Percentiles rank a stretch among this genome's conserved stretches.
Evolutionary conservation across 2,888 invertebrate species (phyloP).

Genomic region (Melikaiella ostensackeni): DNA sequence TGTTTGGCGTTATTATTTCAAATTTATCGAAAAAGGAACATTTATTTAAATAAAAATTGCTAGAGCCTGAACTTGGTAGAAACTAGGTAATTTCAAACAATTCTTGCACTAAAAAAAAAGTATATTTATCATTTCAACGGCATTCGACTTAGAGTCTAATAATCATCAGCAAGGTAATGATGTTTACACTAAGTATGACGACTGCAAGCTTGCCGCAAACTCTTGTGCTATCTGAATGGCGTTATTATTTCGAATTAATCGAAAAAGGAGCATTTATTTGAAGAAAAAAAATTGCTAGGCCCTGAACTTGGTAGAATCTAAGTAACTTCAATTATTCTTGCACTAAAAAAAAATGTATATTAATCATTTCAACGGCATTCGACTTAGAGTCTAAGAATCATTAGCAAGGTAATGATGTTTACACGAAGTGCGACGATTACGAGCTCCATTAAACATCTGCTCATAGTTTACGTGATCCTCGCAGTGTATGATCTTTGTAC

Average conservation of each 20-base stretch:
- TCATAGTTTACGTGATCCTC: not conserved
- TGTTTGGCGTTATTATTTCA: too few species aligned
- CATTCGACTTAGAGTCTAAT: not conserved
- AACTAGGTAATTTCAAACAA: not conserved
- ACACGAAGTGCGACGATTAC: not conserved
- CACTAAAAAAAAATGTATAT: not conserved
- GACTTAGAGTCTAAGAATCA: slow-evolving; percentile 2
- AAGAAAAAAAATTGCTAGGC: too few species aligned
- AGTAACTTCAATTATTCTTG: not conserved
- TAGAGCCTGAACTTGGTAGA: too few species aligned
- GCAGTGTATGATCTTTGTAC: not conserved
- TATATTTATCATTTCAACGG: not conserved
- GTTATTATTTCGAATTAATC: too few species aligned
- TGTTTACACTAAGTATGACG: too few species aligned
- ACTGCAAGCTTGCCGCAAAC: too few species aligned
- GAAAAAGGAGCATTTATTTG: too few species aligned
- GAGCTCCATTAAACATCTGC: slow-evolving; percentile 17
- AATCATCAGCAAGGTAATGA: too few species aligned
- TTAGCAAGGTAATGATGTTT: slow-evolving; percentile 2
- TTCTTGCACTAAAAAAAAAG: not conserved
- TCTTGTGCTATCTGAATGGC: too few species aligned
- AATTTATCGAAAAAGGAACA: too few species aligned
- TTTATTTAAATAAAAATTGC: too few species aligned
- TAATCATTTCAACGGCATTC: not conserved
- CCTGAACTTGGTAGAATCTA: too few species aligned